Conservation (phyloP, 2,113 vertebrate genomes). For the Daubentonia madagascariensis region DNA sequence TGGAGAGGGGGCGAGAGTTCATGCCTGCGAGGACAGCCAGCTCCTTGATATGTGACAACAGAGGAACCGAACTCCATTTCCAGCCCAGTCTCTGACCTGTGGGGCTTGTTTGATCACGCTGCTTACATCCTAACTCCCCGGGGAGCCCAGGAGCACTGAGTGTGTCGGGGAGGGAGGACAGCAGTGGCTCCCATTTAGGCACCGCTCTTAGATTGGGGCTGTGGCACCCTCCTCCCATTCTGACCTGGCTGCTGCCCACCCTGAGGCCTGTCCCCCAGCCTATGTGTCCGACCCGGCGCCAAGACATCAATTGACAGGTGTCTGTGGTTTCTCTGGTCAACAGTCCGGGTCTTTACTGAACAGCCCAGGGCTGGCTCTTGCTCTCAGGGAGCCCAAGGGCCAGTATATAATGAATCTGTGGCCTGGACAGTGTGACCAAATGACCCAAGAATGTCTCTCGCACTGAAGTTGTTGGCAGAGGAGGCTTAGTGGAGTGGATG, state of each 20-base stretch:
- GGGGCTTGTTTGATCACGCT: neutral
- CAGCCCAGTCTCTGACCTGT: neutral
- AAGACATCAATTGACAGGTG: neutral
- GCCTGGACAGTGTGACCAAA: neutral
- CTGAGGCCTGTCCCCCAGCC: neutral
- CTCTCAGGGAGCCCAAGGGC: neutral
- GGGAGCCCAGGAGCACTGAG: neutral
- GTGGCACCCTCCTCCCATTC: neutral
- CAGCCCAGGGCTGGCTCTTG: neutral
- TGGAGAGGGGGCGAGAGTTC: neutral
- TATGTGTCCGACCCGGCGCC: rapidly evolving
- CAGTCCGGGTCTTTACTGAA: neutral
- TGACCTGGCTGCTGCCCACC: neutral
- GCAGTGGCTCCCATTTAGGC: neutral
- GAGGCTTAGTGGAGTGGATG: neutral
- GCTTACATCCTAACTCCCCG: neutral
- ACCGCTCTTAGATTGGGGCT: rapidly evolving
- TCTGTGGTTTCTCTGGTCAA: neutral
- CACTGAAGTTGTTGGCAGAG: neutral
- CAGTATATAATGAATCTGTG: neutral
- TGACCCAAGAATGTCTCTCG: neutral
- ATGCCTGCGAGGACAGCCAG: neutral
- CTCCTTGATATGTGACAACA: neutral
- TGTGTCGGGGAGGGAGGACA: rapidly evolving
- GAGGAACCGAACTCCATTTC: neutral